These are phyloP conservation scores for Luffia ferchaultella DNA, from an alignment of 2,888 invertebrate species.

Conservation along the genomic window DNA sequence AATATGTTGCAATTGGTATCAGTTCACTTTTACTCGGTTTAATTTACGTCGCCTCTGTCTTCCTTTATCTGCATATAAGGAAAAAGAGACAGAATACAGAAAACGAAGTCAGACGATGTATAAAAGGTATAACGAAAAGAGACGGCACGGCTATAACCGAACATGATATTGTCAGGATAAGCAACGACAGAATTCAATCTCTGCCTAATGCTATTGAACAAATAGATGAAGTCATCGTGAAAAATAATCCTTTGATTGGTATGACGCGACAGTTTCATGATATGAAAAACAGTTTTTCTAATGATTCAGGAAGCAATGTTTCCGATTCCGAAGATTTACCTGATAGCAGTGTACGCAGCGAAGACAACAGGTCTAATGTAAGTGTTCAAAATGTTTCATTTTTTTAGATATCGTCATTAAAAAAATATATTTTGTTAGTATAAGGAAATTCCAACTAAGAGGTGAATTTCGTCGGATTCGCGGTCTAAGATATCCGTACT, in stretches of 20 bases:
- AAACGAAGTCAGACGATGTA: constrained; percentile 41
- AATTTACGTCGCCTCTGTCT: constrained; percentile 86
- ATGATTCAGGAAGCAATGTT: constrained; percentile 67
- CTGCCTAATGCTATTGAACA: constrained; percentile 53
- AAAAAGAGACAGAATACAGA: constrained; percentile 65
- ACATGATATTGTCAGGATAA: constrained; percentile 52
- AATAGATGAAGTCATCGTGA: constrained; percentile 75
- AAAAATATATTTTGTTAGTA: constrained; percentile 1
- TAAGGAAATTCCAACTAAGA: too few relatives aligned
- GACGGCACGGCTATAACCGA: constrained; percentile 48
- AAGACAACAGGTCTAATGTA: constrained; percentile 41
- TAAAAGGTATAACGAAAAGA: constrained; percentile 42
- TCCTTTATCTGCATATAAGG: constrained; percentile 81
- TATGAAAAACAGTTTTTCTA: constrained; percentile 34
- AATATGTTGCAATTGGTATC: constrained; percentile 85
- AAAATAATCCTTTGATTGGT: constrained; percentile 77
- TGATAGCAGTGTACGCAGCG: constrained; percentile 41
- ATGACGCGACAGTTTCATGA: constrained; percentile 71
- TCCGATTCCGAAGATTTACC: constrained; percentile 72
- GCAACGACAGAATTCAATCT: constrained; percentile 42
- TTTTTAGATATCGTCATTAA: neutral
- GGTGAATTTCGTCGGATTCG: too few relatives aligned
- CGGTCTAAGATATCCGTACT: too few relatives aligned
- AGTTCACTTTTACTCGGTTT: constrained; percentile 86
- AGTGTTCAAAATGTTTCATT: constrained; percentile 20